These are phyloP conservation scores for Lapara coniferarum DNA, from an alignment of 2,888 invertebrate genomes.

Conservation along the genomic window DNA sequence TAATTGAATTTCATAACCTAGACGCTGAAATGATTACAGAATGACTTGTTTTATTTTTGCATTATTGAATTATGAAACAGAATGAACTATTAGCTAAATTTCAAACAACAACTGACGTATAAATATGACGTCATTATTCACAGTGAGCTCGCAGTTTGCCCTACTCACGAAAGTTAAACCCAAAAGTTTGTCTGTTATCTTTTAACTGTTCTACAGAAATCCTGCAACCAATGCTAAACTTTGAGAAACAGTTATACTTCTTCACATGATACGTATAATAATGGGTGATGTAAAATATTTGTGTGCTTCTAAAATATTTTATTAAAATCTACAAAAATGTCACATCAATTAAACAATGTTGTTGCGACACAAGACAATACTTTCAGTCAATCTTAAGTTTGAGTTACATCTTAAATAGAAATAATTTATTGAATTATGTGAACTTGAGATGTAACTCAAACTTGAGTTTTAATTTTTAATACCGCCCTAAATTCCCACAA, in stretches of 20 bases:
- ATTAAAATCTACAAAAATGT: background rate
- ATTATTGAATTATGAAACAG: background rate
- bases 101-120: background rate
- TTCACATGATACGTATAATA: background rate
- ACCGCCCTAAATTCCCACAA: too few species aligned
- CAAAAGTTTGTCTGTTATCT: conserved; percentile 4
- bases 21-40: background rate
- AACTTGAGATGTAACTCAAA: too few species aligned
- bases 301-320: background rate
- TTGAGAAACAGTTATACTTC: background rate
- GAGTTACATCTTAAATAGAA: too few species aligned
- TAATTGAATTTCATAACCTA: conserved; percentile 10
- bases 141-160: background rate
- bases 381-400: too few species aligned
- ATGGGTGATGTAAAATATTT: background rate
- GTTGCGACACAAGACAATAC: background rate
- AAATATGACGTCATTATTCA: background rate
- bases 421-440: too few species aligned
- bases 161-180: conserved; percentile 4
- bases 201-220: background rate
- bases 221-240: background rate
- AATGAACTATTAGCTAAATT: background rate
- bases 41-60: background rate
- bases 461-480: too few species aligned
- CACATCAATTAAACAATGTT: background rate